phyloP scores from a whole-genome alignment of 1,140 invertebrate genomes.

The Ditylenchus dipsaci region DNA sequence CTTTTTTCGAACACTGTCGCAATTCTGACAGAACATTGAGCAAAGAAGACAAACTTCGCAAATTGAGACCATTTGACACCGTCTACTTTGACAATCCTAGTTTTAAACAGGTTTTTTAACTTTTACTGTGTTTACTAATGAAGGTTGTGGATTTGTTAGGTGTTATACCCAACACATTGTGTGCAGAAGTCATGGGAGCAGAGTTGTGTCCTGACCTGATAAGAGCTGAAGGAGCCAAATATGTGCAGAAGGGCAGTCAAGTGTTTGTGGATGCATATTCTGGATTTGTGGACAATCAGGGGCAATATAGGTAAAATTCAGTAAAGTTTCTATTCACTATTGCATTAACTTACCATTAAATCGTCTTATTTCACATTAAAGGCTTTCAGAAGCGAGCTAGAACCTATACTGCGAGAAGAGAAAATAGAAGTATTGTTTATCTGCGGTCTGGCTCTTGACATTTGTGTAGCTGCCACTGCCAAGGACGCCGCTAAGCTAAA shows the following conservation, averaged over 20 bases:
- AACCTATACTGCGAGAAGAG: slow-evolving; percentile 71
- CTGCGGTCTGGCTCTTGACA: slow-evolving; percentile 89
- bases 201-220: slow-evolving; percentile 85
- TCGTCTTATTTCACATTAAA: too few species aligned
- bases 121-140: not conserved
- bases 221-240: slow-evolving; percentile 70
- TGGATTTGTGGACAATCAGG: slow-evolving; percentile 92
- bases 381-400: slow-evolving; percentile 80
- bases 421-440: slow-evolving; percentile 86
- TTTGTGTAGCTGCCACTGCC: slow-evolving; percentile 70
- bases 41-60: slow-evolving; percentile 67
- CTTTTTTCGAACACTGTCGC: slow-evolving; percentile 66
- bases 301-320: slow-evolving; percentile 33
- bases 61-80: slow-evolving; percentile 77
- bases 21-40: slow-evolving; percentile 74
- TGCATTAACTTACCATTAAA: too few species aligned
- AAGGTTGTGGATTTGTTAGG: slow-evolving; percentile 64
- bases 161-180: slow-evolving; percentile 88
- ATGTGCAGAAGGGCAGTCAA: slow-evolving; percentile 87
- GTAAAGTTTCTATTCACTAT: not conserved
- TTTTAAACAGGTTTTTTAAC: slow-evolving; percentile 60
- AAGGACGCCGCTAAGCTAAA: slow-evolving; percentile 65
- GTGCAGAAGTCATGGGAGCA: slow-evolving; percentile 90
- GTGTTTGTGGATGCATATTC: slow-evolving; percentile 93
- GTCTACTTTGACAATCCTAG: slow-evolving; percentile 79